Percentiles rank a stretch among this genome's conserved stretches.
These are phyloP conservation scores for Hirtodrosophila histrioides DNA, from an alignment of 2,888 invertebrate species.

Conservation along the genomic window DNA sequence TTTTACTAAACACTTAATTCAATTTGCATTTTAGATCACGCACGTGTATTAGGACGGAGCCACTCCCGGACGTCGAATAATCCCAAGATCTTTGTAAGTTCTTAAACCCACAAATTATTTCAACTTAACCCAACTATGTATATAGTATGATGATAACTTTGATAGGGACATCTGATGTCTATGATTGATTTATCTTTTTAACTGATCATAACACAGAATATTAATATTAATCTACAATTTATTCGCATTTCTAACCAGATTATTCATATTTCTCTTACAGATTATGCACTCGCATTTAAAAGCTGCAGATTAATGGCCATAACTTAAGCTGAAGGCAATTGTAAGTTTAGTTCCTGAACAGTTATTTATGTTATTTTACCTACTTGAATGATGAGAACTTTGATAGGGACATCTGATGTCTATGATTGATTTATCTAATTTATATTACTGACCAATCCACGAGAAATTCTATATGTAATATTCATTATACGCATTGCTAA, in stretches of 20 bases:
- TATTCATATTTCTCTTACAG: not conserved
- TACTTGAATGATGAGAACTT: constrained; percentile 40
- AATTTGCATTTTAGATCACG: not conserved
- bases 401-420: constrained; percentile 63
- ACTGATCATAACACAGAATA: too few relatives aligned
- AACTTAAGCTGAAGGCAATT: not conserved
- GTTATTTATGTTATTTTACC: not conserved
- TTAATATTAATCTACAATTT: too few relatives aligned
- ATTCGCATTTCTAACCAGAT: too few relatives aligned
- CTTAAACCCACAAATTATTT: not conserved
- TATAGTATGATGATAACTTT: constrained; percentile 17
- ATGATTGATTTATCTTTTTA: constrained; percentile 27
- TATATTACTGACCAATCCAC: constrained; percentile 19
- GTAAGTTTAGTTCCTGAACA: not conserved
- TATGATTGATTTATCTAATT: constrained; percentile 54
- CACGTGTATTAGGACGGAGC: too few relatives aligned
- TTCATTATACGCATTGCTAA: not conserved
- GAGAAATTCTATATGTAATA: not conserved
- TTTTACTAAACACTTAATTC: not conserved
- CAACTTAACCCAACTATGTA: not conserved
- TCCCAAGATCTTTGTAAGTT: too few relatives aligned
- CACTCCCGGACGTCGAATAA: too few relatives aligned
- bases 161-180: constrained; percentile 48
- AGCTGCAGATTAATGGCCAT: too few relatives aligned
- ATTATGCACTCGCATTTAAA: too few relatives aligned